Evolutionary conservation across 1,140 invertebrate species (phyloP).

Genomic region (Philotrypesis tridentata): DNA sequence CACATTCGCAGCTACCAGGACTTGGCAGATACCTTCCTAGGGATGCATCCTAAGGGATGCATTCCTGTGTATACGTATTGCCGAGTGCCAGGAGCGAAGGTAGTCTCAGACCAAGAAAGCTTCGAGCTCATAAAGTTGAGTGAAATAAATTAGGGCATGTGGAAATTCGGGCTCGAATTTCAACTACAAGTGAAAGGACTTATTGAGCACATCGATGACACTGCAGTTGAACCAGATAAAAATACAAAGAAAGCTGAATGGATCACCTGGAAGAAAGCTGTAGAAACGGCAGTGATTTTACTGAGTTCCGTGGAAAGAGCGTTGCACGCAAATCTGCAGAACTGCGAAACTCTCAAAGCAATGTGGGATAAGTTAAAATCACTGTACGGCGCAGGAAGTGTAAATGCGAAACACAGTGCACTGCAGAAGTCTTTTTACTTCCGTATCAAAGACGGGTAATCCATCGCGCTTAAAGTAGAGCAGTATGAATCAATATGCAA

Average conservation of each 20-base stretch:
- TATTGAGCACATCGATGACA: background rate
- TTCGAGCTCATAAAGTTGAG: background rate
- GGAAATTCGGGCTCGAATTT: background rate
- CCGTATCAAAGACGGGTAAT: too few species aligned
- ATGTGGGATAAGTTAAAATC: constrained; percentile 26
- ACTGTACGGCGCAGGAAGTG: constrained; percentile 1
- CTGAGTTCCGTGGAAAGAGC: background rate
- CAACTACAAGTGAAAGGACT: background rate
- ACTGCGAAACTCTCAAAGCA: constrained; percentile 23
- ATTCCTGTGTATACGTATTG: too few species aligned
- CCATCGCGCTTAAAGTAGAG: too few species aligned
- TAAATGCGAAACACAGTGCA: constrained; percentile 3
- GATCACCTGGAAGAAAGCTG: background rate
- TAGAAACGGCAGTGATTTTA: background rate
- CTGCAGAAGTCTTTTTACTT: constrained; percentile 33
- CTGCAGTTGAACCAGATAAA: background rate
- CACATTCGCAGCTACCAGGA: too few species aligned
- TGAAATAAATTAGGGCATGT: background rate
- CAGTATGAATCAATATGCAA: too few species aligned
- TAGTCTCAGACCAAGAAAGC: too few species aligned
- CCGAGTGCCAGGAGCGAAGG: too few species aligned
- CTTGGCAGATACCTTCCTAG: too few species aligned
- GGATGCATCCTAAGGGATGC: too few species aligned
- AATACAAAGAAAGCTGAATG: too few species aligned
- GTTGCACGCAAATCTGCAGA: background rate